These are phyloP conservation scores for Gadopsis marmoratus DNA, from an alignment of 2,797 vertebrate species.

Conservation along the genomic window DNA sequence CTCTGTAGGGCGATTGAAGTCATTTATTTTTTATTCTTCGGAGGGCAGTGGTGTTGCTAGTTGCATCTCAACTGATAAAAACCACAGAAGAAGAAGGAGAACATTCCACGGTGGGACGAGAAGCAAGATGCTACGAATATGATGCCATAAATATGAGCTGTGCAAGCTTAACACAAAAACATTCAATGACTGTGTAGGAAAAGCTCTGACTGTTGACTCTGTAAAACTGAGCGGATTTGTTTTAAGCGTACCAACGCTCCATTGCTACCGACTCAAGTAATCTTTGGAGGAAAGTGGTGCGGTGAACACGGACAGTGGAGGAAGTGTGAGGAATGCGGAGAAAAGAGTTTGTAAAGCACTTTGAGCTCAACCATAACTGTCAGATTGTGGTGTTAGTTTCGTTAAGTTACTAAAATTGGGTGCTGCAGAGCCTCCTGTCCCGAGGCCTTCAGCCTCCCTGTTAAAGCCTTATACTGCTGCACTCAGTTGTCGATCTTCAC, in stretches of 20 bases:
- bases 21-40: not conserved
- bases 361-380: not conserved
- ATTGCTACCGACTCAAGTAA: not conserved
- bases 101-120: not conserved
- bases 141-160: not conserved
- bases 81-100: too few species aligned
- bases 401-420: not conserved
- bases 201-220: not conserved
- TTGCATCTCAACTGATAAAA: not conserved
- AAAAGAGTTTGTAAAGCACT: not conserved
- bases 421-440: not conserved
- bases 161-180: not conserved
- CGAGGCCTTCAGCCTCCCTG: conserved; percentile 10
- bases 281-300: not conserved
- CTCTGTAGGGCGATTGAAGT: too few species aligned
- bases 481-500: conserved; percentile 27
- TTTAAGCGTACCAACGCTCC: not conserved
- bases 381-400: not conserved
- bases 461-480: not conserved
- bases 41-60: not conserved
- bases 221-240: not conserved
- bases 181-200: not conserved
- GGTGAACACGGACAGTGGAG: not conserved
- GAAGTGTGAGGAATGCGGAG: not conserved
- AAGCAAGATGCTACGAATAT: not conserved